Base-by-base conservation (phyloP, 1,140 invertebrate genomes). In the Drosophila parabipectinata region DNA sequence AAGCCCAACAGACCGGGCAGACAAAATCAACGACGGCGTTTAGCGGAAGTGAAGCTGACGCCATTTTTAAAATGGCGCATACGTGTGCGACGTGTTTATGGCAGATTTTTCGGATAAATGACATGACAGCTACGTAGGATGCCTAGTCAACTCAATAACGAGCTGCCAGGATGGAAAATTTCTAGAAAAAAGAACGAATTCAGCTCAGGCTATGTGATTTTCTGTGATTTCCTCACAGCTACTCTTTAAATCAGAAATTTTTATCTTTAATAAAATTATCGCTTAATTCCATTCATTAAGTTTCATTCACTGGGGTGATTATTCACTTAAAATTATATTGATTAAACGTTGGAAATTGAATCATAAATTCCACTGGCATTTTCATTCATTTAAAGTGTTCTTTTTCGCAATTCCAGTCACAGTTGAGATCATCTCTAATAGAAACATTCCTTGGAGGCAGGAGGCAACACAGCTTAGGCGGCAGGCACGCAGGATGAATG, bases 31-130 rank as follows among this genome's bases (percentile, higher is more conserved):
- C 51, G 60, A 57, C 57, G 50, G 32, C 45, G 63, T 63, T 47
- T 55, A 62, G 64, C 82, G 82, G 78, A 85, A 82, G 62, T 78
- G 66, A 62, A 61, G 71, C 58, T 61, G 82, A 78, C 78, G 78
- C 82, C 69, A 85, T 85, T 82, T 85, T 85, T 48, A 76, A 85
- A 85, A 85, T 85, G 74, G 82, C 64, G 52, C 62, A 81, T 78
- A 85, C 82, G 82, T 85, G 82, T 87, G 82, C 55, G 82, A 85
- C 82, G 82, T 85, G 82, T 62, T 85, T 78, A 85, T 85, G 83
- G 75, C 82, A 78, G 64, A 32, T 47, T 57, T 53, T 61, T 52
- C 28, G 72, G 72, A 45, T 60, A 84, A 83, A 64, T 78, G 64
- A 63, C 63, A 79, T 77, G 66, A 78, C 69, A 77, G 54, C 41